These are phyloP conservation scores for Nothobranchius furzeri DNA, from an alignment of 2,113 vertebrate genomes.

Conservation along the genomic window DNA sequence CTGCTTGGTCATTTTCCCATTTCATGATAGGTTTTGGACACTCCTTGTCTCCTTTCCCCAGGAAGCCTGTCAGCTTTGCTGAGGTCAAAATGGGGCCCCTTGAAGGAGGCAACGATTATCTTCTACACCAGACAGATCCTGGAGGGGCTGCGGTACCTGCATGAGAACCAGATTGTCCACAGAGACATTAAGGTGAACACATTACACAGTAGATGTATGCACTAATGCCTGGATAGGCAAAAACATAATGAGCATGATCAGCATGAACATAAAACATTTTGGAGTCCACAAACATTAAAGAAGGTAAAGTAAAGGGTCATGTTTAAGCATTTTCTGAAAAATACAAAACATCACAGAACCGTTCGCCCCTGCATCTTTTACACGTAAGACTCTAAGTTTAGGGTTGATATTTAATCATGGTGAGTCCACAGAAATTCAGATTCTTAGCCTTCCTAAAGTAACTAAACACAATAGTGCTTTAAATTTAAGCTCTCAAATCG, in stretches of 20 bases:
- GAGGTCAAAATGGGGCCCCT: constrained; percentile 95
- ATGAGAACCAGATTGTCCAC: constrained; percentile 98
- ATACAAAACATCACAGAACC: too few relatives aligned
- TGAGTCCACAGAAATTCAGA: too few relatives aligned
- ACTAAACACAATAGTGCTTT: too few relatives aligned
- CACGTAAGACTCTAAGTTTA: too few relatives aligned
- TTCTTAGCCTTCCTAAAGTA: too few relatives aligned
- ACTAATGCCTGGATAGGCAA: too few relatives aligned
- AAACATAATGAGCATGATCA: too few relatives aligned
- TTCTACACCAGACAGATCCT: constrained; percentile 99
- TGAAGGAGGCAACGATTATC: constrained; percentile 97
- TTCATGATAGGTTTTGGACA: constrained; percentile 52
- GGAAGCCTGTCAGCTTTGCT: constrained; percentile 96
- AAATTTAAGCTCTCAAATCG: too few relatives aligned
- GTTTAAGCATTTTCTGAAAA: background rate
- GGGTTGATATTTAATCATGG: too few relatives aligned
- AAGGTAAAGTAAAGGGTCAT: too few relatives aligned
- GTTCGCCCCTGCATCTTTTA: too few relatives aligned
- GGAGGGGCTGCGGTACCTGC: constrained; percentile 95
- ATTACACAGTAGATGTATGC: background rate
- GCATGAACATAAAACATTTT: background rate
- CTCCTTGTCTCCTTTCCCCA: constrained; percentile 65
- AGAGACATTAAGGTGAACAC: constrained; percentile 92
- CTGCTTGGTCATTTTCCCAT: constrained; percentile 43
- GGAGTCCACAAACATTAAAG: too few relatives aligned